Evolutionary conservation across 2,113 vertebrate genomes (phyloP).

Genomic region (Diphyllodes magnificus): DNA sequence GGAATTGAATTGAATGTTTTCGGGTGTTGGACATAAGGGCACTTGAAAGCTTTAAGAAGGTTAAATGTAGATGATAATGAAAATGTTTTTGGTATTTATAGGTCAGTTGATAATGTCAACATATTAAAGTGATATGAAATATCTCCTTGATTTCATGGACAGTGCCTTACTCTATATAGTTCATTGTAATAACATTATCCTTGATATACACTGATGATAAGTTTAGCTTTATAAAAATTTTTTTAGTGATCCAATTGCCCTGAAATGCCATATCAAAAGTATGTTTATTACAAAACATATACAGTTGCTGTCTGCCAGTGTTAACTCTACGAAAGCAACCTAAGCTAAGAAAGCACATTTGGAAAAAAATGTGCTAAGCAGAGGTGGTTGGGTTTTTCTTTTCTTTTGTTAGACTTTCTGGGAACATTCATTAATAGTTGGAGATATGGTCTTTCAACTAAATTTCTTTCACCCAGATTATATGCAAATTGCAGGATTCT

Average conservation of each 20-base stretch:
- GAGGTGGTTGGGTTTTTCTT: not conserved
- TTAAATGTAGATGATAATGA: not conserved
- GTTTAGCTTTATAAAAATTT: not conserved
- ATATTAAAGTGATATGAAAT: not conserved
- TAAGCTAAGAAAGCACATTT: not conserved
- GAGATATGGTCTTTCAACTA: not conserved
- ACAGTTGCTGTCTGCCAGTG: not conserved
- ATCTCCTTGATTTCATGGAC: not conserved
- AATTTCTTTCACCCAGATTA: not conserved
- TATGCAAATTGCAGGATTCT: not conserved
- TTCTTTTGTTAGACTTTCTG: not conserved
- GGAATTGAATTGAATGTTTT: not conserved
- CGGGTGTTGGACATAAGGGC: not conserved
- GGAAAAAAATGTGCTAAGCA: not conserved
- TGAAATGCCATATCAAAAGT: not conserved
- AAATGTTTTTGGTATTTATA: not conserved
- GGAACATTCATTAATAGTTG: not conserved
- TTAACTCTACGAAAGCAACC: not conserved
- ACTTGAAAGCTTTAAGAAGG: constrained; percentile 1
- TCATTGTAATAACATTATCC: not conserved
- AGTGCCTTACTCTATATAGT: not conserved
- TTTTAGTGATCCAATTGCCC: not conserved
- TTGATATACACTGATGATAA: not conserved
- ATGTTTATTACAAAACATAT: not conserved
- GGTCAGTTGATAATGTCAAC: not conserved